These are phyloP conservation scores for Chloroceryle inda DNA, from an alignment of 2,797 vertebrate genomes.

Conservation along the genomic window DNA sequence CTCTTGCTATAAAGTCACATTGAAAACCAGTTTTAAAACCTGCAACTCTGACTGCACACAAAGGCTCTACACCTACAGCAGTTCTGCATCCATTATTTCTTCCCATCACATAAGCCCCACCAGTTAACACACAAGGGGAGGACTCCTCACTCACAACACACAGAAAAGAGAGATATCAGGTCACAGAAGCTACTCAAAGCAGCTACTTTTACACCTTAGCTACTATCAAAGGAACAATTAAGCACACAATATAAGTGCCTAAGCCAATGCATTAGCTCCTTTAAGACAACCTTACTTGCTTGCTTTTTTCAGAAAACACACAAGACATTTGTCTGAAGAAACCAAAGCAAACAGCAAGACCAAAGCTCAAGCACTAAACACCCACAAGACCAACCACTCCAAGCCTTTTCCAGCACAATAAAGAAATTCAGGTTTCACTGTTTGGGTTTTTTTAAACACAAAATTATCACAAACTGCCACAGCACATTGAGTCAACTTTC, in stretches of 20 bases:
- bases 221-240: neutral
- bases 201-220: neutral
- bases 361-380: neutral
- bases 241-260: neutral
- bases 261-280: neutral
- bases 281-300: neutral
- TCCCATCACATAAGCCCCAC: neutral
- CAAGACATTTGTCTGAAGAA: neutral
- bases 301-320: neutral
- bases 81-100: neutral
- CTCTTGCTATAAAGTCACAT: neutral
- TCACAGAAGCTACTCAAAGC: neutral
- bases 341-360: conserved; percentile 10
- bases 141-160: fast-evolving
- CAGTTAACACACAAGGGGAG: neutral
- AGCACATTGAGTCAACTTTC: fast-evolving
- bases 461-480: fast-evolving
- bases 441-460: neutral
- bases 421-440: fast-evolving
- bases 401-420: neutral
- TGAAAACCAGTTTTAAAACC: neutral
- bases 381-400: neutral
- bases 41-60: neutral
- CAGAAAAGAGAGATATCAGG: neutral
- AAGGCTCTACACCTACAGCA: neutral